A percentile compares a stretch with the other conserved stretches of the same genome.
Conservation (phyloP, 2,113 vertebrate species). For the Sinocyclocheilus anophthalmus region DNA sequence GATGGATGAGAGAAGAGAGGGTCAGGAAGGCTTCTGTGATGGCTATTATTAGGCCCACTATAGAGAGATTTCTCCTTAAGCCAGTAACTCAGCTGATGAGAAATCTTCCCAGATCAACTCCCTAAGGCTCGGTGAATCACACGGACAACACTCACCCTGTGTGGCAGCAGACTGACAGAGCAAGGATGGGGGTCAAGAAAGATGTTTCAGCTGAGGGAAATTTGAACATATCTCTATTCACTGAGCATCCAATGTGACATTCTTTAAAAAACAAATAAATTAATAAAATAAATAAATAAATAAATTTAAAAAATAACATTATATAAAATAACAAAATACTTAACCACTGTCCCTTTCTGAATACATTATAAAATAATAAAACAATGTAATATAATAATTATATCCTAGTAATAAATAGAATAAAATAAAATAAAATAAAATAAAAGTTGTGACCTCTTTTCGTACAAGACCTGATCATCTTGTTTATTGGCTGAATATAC, state of each 20-base stretch:
- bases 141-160: not conserved
- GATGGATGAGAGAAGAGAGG: constrained; percentile 25
- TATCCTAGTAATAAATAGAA: no score
- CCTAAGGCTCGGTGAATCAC: constrained; percentile 38
- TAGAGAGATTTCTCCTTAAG: constrained; percentile 34
- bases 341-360: no score
- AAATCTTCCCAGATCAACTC: constrained; percentile 21
- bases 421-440: no score
- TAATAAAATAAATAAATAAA: no score
- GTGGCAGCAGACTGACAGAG: not conserved
- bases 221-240: not conserved
- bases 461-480: no score
- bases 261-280: no score
- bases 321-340: no score
- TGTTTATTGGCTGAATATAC: no score
- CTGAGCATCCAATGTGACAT: not conserved
- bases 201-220: not conserved
- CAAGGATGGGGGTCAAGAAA: not conserved
- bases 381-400: no score
- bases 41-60: constrained; percentile 46
- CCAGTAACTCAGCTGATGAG: constrained; percentile 35
- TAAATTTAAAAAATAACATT: not conserved
- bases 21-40: not conserved
- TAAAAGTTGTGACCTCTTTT: no score
- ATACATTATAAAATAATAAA: no score